A percentile compares a stretch with the other conserved stretches of the same genome.
phyloP scores from a whole-genome alignment of 2,888 invertebrate species.

The Carterocephalus palaemon region DNA sequence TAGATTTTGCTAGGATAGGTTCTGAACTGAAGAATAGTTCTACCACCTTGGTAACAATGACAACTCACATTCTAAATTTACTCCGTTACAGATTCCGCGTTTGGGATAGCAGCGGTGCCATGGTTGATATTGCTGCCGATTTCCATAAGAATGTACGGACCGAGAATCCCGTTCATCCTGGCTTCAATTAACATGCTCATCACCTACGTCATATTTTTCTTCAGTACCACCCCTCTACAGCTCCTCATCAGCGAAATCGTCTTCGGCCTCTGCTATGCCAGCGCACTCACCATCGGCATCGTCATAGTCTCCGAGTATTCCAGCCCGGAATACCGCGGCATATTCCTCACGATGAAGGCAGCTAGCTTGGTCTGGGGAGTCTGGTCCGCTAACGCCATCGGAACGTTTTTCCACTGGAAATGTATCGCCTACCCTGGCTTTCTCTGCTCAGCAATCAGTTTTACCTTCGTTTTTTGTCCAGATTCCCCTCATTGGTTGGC shows the following conservation, averaged over 20 bases:
- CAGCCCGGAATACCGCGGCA: slow-evolving; percentile 35
- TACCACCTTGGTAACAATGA: too few relatives aligned
- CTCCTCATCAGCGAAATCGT: slow-evolving; percentile 18
- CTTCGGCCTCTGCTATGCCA: slow-evolving; percentile 4
- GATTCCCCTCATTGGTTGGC: slow-evolving; percentile 46
- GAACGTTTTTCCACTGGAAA: slow-evolving; percentile 36
- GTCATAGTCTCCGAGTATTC: slow-evolving; percentile 35
- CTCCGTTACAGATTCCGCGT: neutral
- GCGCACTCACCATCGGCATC: slow-evolving; percentile 6
- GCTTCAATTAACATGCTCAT: neutral
- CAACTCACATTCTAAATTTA: too few relatives aligned
- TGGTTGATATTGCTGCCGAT: neutral
- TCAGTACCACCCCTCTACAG: slow-evolving; percentile 29
- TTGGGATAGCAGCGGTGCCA: neutral
- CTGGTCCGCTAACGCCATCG: slow-evolving; percentile 41
- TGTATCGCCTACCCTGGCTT: slow-evolving; percentile 36
- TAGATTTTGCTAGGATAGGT: too few relatives aligned
- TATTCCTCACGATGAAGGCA: slow-evolving; percentile 37
- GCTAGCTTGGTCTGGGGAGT: slow-evolving; percentile 39
- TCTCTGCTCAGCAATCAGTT: slow-evolving; percentile 32
- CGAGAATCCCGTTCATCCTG: neutral
- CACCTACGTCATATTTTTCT: slow-evolving; percentile 27
- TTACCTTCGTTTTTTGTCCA: slow-evolving; percentile 37
- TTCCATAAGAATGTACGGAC: neutral
- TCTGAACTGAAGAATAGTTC: too few relatives aligned